phyloP scores from a whole-genome alignment of 2,888 invertebrate genomes.

The Pyrocoelia pectoralis region DNA sequence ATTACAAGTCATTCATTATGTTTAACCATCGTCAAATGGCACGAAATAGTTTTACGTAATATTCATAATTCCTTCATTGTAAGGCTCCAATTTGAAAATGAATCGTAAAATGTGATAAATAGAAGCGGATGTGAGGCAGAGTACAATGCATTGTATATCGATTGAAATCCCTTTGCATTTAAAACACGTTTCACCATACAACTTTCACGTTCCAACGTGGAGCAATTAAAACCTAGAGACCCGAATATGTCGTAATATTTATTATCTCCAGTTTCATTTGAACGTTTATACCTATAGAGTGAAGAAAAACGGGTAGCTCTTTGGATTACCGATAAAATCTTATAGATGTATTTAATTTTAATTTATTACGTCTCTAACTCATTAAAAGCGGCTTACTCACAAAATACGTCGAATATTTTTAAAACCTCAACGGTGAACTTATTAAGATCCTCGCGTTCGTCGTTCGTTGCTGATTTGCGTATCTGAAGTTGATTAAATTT shows the following conservation, averaged over 20 bases:
- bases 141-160: background rate
- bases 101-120: background rate
- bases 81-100: background rate
- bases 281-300: background rate
- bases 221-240: background rate
- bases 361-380: background rate
- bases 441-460: background rate
- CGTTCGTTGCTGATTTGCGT: constrained; percentile 5
- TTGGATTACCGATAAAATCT: background rate
- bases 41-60: too few relatives aligned
- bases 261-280: background rate
- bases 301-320: background rate
- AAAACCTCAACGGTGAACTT: background rate
- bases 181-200: background rate
- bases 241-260: constrained; percentile 1
- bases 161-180: background rate
- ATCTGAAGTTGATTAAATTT: constrained; percentile 2
- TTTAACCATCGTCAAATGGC: too few relatives aligned
- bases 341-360: background rate
- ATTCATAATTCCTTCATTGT: too few relatives aligned
- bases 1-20: too few relatives aligned
- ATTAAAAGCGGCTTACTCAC: background rate
- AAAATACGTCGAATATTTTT: background rate
- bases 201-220: constrained; percentile 1
- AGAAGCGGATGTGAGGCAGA: background rate